Conservation (phyloP, 2,888 invertebrate species). For the Chymomyza amoena region DNA sequence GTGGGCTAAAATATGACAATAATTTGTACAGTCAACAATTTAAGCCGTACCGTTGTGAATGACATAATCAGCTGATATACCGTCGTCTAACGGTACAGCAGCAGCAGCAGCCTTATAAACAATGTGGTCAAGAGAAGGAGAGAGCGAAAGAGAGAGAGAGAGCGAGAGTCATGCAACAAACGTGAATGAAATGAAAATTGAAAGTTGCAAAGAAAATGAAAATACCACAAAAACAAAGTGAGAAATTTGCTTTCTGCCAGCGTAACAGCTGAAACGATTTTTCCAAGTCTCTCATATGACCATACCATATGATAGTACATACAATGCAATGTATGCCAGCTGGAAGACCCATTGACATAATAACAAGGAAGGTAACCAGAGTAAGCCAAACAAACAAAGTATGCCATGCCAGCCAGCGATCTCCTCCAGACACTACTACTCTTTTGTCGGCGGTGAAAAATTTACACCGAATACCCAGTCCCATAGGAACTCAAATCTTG, state of each 20-base stretch:
- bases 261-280: conserved; percentile 55
- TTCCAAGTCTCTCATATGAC: conserved; percentile 25
- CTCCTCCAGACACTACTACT: neutral
- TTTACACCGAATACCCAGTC: neutral
- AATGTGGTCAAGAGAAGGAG: conserved; percentile 13
- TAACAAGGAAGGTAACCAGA: conserved; percentile 76
- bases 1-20: neutral
- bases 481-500: conserved; percentile 1
- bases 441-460: neutral
- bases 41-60: conserved; percentile 34
- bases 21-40: conserved; percentile 8
- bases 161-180: conserved; percentile 62
- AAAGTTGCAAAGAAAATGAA: conserved; percentile 53
- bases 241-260: conserved; percentile 18
- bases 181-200: conserved; percentile 68
- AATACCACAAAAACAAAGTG: conserved; percentile 7
- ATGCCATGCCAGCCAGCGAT: neutral
- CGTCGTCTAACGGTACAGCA: conserved; percentile 41
- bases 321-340: conserved; percentile 25
- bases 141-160: neutral
- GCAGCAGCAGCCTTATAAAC: neutral
- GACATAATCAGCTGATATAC: conserved; percentile 71
- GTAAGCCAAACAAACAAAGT: conserved; percentile 34
- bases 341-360: conserved; percentile 76
- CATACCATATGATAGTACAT: conserved; percentile 20